Base-by-base conservation (phyloP, 2,797 vertebrate species). In the Sebastes itinus region DNA sequence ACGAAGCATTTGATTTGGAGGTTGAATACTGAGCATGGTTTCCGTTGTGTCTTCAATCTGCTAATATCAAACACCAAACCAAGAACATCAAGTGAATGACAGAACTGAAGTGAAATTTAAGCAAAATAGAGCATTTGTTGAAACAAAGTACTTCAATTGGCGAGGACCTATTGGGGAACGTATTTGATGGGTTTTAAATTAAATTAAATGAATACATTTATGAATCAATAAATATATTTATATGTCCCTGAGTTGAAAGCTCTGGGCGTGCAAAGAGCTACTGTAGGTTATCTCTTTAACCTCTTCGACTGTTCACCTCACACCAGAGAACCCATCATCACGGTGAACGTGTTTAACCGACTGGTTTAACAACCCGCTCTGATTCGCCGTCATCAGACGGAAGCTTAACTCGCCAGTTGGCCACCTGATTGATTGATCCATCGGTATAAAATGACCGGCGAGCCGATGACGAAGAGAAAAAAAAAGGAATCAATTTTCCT, bases 401-500 rank as follows among this genome's bases (percentile, higher is more conserved):
- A 87, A 71, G 67, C 82, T 27, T 89, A 84, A 82, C 85, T 72
- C 7, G 27, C 75, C 58, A 56, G 82, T 83, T 76, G 76, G 65
- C 28, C 71, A 60, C 22, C 28, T 75, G 84, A 92, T 86, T 87
- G 86, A 91, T 89, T 91, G 55, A 82, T 83, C 79, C 72, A 78
- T 88, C 4, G 54, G 66, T 67, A 81, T 87, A 84, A 92, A 94
- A 87, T 87, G 88, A 88, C 80, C 14, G 2, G 73, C 68, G 28
- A 77, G 85, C 83, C 88, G 88, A 91, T 90, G 85, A 93, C 72
- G 10, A 80, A 54, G n/a, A 54, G 74, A 84, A 81, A n/a, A 72
- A 81, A 84, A 87, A 76, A 67, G 16, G 42, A 90, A 91, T 93
- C 83, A 63, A 92, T 93, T 84, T 83, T 75, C 74, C 74, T 79